A percentile compares a stretch with the other conserved stretches of the same genome.
phyloP scores from a whole-genome alignment of 2,888 invertebrate species.

The Cantharis rufa region DNA sequence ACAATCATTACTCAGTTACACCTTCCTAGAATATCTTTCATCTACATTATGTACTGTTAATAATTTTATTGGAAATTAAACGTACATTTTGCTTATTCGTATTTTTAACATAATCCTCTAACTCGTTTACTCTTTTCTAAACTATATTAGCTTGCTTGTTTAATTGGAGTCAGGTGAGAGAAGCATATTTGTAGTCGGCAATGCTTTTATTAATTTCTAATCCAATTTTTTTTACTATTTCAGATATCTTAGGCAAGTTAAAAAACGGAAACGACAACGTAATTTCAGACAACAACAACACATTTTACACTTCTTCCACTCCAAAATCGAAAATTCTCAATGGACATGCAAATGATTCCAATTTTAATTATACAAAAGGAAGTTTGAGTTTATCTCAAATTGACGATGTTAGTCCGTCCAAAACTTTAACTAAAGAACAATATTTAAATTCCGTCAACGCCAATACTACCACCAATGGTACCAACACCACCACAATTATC shows the following conservation, averaged over 20 bases:
- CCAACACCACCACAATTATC: constrained; percentile 51
- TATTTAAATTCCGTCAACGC: constrained; percentile 54
- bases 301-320: constrained; percentile 53
- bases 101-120: constrained; percentile 6
- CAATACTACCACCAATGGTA: constrained; percentile 43
- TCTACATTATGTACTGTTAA: constrained; percentile 30
- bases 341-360: constrained; percentile 43
- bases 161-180: constrained; percentile 18
- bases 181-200: neutral
- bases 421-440: constrained; percentile 49
- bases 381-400: constrained; percentile 36
- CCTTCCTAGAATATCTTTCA: constrained; percentile 3
- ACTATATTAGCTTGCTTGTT: neutral
- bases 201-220: neutral
- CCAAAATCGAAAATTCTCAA: constrained; percentile 51
- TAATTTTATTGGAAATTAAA: constrained; percentile 49
- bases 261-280: constrained; percentile 21
- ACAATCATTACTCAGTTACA: constrained; percentile 44
- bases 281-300: constrained; percentile 49
- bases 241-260: constrained; percentile 27
- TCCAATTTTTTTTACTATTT: constrained; percentile 11
- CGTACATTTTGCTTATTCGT: constrained; percentile 47
- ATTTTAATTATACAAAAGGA: constrained; percentile 51
- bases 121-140: neutral
- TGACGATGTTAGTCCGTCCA: constrained; percentile 42